phyloP scores from a whole-genome alignment of 1,140 invertebrate genomes.

The Penaeus indicus region DNA sequence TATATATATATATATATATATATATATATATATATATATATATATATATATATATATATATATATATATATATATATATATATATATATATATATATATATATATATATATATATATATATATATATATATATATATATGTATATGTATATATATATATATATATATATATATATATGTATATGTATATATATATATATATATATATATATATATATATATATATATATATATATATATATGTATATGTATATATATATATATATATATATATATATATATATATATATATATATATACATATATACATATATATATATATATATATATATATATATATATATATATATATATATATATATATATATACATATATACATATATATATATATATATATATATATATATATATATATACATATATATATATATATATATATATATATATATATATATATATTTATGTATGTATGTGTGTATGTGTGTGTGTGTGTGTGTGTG shows the following conservation, averaged over 20 bases:
- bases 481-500: not conserved
- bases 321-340: slow-evolving; percentile 21
- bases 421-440: not conserved
- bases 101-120: slow-evolving; percentile 6
- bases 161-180: not conserved
- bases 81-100: slow-evolving; percentile 16
- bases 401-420: slow-evolving; percentile 10
- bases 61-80: slow-evolving; percentile 20
- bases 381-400: slow-evolving; percentile 21
- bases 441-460: slow-evolving; percentile 1
- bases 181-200: not conserved
- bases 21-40: not conserved
- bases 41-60: slow-evolving; percentile 1
- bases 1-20: slow-evolving; percentile 18
- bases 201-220: slow-evolving; percentile 7
- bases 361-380: slow-evolving; percentile 28
- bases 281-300: not conserved
- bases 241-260: slow-evolving; percentile 16
- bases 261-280: slow-evolving; percentile 24
- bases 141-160: slow-evolving; percentile 27
- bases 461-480: slow-evolving; percentile 6
- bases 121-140: slow-evolving; percentile 29
- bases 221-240: slow-evolving; percentile 18
- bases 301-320: slow-evolving; percentile 14
- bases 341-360: slow-evolving; percentile 18